phyloP scores from a whole-genome alignment of 2,797 vertebrate genomes.

The Acanthurus tractus region DNA sequence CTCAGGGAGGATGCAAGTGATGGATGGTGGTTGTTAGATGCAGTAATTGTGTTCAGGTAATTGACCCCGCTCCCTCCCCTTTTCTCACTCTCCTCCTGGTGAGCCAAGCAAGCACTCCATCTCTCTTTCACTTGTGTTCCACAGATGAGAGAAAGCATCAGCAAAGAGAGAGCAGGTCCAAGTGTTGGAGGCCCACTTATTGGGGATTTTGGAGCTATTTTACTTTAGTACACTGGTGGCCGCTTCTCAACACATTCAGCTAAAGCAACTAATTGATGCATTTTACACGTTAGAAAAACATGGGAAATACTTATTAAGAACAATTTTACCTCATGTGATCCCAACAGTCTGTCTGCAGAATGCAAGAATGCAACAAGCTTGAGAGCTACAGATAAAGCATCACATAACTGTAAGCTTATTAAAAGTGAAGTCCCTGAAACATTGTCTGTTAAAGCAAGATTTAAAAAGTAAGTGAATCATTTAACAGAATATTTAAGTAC shows the following conservation, averaged over 20 bases:
- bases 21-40: constrained; percentile 86
- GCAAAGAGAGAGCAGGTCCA: constrained; percentile 37
- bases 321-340: not conserved
- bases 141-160: constrained; percentile 69
- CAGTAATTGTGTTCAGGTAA: constrained; percentile 89
- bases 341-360: too few relatives aligned
- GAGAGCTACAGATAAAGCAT: not conserved
- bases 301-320: constrained; percentile 4
- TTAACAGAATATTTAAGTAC: not conserved
- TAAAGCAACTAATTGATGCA: constrained; percentile 5
- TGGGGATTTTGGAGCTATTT: constrained; percentile 61
- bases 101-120: constrained; percentile 66
- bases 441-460: constrained; percentile 5
- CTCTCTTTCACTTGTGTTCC: constrained; percentile 68
- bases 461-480: constrained; percentile 12
- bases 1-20: constrained; percentile 79
- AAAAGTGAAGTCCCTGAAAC: not conserved
- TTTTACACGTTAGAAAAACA: constrained; percentile 22
- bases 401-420: not conserved
- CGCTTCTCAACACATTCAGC: constrained; percentile 33
- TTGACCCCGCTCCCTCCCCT: constrained; percentile 73
- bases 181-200: constrained; percentile 50
- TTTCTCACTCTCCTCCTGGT: constrained; percentile 55
- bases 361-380: not conserved
- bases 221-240: constrained; percentile 18